A percentile compares a stretch with the other conserved stretches of the same genome.
Evolutionary conservation across 2,888 invertebrate genomes (phyloP).

Genomic region (Hipparchia semele): DNA sequence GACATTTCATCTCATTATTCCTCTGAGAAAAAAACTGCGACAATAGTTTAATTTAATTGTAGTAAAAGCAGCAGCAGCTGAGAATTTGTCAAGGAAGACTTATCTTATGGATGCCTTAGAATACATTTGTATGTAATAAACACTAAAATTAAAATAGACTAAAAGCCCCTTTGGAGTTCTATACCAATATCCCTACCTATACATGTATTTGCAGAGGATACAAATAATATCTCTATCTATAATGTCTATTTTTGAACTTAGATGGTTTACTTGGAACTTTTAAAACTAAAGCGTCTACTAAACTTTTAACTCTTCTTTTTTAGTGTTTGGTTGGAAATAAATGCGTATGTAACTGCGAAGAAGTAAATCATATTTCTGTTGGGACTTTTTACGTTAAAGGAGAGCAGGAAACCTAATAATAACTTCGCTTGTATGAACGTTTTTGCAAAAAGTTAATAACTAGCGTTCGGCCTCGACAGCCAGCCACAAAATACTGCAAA

Average conservation of each 20-base stretch:
- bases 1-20: too few relatives aligned
- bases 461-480: slow-evolving; percentile 30
- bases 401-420: slow-evolving; percentile 36
- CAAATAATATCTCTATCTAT: not conserved
- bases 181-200: not conserved
- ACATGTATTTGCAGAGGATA: not conserved
- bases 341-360: slow-evolving; percentile 23
- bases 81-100: too few relatives aligned
- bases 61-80: too few relatives aligned
- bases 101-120: too few relatives aligned
- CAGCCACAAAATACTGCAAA: slow-evolving; percentile 32
- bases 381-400: slow-evolving; percentile 22
- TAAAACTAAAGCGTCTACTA: not conserved
- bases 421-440: slow-evolving; percentile 26
- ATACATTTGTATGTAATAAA: too few relatives aligned
- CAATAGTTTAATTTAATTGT: too few relatives aligned
- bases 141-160: too few relatives aligned
- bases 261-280: not conserved
- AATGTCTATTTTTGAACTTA: not conserved
- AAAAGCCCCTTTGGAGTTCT: not conserved
- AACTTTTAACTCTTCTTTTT: not conserved
- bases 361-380: slow-evolving; percentile 32
- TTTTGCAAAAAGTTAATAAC: slow-evolving; percentile 42
- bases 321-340: slow-evolving; percentile 21
- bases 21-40: too few relatives aligned